phyloP scores from a whole-genome alignment of 1,140 invertebrate species.

The Penaeus japonicus region DNA sequence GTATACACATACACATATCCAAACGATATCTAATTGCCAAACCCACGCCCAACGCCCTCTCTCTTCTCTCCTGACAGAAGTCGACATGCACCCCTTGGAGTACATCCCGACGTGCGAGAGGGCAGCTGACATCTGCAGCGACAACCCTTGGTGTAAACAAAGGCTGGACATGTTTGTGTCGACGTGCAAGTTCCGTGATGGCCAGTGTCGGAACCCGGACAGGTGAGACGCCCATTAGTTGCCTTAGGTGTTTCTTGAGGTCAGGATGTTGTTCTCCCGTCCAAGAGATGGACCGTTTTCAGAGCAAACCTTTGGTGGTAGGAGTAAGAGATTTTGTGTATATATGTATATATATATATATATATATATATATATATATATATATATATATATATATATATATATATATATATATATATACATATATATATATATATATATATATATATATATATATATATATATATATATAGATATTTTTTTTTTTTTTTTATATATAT shows the following conservation, averaged over 20 bases:
- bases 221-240: not conserved
- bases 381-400: slow-evolving; percentile 27
- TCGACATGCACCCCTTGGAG: slow-evolving; percentile 30
- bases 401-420: slow-evolving; percentile 35
- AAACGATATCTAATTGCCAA: not conserved
- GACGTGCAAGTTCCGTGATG: slow-evolving; percentile 39
- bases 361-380: not conserved
- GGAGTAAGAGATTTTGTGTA: too few species aligned
- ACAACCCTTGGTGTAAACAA: slow-evolving; percentile 7
- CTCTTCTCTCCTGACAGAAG: not conserved
- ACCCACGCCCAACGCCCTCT: not conserved
- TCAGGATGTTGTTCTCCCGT: not conserved
- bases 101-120: slow-evolving; percentile 32
- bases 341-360: slow-evolving; percentile 1
- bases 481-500: slow-evolving; percentile 9
- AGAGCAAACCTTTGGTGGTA: not conserved
- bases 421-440: slow-evolving; percentile 25
- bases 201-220: slow-evolving; percentile 23
- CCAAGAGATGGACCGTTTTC: too few species aligned
- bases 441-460: slow-evolving; percentile 27
- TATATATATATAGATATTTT: slow-evolving; percentile 10
- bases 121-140: slow-evolving; percentile 26
- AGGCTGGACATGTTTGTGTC: not conserved
- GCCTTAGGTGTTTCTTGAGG: not conserved
- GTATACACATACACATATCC: not conserved